These are phyloP conservation scores for Cyclophora albipunctata DNA, from an alignment of 2,888 invertebrate genomes.

Conservation along the genomic window DNA sequence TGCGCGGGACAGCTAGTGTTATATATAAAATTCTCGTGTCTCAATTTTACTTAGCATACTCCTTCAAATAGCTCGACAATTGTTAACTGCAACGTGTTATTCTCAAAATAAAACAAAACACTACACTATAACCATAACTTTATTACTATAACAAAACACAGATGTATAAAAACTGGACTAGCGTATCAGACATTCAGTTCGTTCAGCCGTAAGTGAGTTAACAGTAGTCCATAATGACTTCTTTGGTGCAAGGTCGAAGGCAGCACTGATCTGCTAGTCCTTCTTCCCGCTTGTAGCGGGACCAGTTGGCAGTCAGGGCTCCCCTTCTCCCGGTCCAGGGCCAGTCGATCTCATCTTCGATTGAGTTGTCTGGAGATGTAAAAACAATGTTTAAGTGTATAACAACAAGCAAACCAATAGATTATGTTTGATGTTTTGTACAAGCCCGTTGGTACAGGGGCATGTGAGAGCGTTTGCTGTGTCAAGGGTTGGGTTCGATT, in stretches of 20 bases:
- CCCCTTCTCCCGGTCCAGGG: constrained; percentile 33
- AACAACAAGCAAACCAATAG: neutral
- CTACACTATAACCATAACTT: too few relatives aligned
- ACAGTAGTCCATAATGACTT: constrained; percentile 37
- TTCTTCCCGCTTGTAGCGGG: constrained; percentile 34
- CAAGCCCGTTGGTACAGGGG: neutral
- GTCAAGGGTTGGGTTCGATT: too few relatives aligned
- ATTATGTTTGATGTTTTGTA: neutral
- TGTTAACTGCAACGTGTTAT: too few relatives aligned
- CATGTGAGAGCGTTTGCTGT: too few relatives aligned
- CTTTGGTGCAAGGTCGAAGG: constrained; percentile 34
- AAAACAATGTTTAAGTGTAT: neutral
- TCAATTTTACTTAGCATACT: too few relatives aligned
- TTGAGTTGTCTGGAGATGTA: constrained; percentile 13
- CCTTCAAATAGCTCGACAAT: too few relatives aligned
- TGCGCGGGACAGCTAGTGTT: too few relatives aligned
- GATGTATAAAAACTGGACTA: too few relatives aligned
- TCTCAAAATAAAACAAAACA: too few relatives aligned
- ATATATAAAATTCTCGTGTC: too few relatives aligned
- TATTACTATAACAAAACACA: too few relatives aligned
- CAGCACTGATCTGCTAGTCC: constrained; percentile 37
- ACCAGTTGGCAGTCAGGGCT: constrained; percentile 29
- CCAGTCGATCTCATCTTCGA: constrained; percentile 26
- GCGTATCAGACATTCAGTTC: too few relatives aligned
- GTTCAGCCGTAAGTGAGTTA: constrained; percentile 9